These are phyloP conservation scores for Subanguina moxae DNA, from an alignment of 1,140 invertebrate species.

Conservation along the genomic window DNA sequence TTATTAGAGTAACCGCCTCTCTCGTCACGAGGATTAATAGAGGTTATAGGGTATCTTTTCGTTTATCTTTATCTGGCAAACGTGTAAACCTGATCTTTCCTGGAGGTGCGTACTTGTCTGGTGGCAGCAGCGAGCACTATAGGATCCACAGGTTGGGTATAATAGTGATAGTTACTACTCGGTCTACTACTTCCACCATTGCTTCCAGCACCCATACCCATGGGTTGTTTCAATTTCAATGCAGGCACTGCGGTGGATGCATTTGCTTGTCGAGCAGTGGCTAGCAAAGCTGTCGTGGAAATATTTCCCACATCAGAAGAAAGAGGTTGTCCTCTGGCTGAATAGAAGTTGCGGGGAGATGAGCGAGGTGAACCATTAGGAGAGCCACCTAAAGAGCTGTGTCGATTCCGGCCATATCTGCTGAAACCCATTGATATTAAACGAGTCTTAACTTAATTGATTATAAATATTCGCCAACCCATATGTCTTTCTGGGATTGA, in stretches of 20 bases:
- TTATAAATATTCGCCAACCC: constrained; percentile 37
- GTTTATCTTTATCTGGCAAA: no score
- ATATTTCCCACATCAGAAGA: constrained; percentile 11
- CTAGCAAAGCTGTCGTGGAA: constrained; percentile 31
- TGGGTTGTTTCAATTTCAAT: not conserved
- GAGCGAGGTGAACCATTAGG: constrained; percentile 51
- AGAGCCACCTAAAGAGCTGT: constrained; percentile 55
- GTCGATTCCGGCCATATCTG: constrained; percentile 48
- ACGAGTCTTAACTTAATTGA: not conserved
- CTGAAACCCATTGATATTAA: constrained; percentile 46
- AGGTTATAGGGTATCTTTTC: no score
- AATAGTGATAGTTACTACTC: constrained; percentile 49
- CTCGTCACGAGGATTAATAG: no score
- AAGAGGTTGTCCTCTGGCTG: constrained; percentile 15
- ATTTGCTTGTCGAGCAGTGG: constrained; percentile 12
- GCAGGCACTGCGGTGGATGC: constrained; percentile 8
- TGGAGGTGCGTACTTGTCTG: constrained; percentile 37
- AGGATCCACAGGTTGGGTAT: constrained; percentile 55
- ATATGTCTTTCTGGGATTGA: constrained; percentile 74
- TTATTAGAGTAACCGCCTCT: no score
- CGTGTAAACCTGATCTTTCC: constrained; percentile 31
- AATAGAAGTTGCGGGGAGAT: constrained; percentile 43
- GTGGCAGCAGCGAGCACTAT: constrained; percentile 47
- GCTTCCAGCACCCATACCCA: no score
- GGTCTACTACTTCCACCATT: not conserved